Conservation (phyloP, 2,888 invertebrate species). For the Rotaria sp. region DNA sequence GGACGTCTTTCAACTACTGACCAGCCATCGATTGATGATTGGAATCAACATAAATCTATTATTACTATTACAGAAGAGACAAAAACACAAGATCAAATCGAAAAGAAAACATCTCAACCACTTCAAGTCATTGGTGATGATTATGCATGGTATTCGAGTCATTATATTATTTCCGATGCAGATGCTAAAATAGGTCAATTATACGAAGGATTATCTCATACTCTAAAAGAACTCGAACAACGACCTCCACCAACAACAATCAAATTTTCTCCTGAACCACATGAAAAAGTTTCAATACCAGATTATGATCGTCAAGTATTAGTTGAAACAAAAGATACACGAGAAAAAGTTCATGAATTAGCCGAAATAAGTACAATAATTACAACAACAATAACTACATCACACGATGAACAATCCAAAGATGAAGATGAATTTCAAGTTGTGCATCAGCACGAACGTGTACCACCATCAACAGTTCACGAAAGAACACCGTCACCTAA, state of each 20-base stretch:
- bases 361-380: background rate
- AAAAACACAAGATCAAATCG: background rate
- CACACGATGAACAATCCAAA: background rate
- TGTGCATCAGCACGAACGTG: background rate
- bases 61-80: background rate
- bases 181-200: background rate
- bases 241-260: background rate
- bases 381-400: background rate
- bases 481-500: background rate
- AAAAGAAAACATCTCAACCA: background rate
- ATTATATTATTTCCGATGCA: background rate
- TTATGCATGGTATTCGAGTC: slow-evolving; percentile 2
- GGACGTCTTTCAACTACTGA: too few relatives aligned
- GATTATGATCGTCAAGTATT: background rate
- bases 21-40: background rate
- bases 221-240: background rate
- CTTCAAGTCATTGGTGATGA: background rate
- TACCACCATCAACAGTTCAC: background rate
- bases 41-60: background rate
- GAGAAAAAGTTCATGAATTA: background rate
- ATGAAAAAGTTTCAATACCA: background rate
- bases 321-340: background rate
- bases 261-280: background rate
- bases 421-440: background rate
- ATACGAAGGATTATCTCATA: background rate